These are phyloP conservation scores for Caracal caracal DNA, from an alignment of 2,113 vertebrate genomes.

Conservation along the genomic window DNA sequence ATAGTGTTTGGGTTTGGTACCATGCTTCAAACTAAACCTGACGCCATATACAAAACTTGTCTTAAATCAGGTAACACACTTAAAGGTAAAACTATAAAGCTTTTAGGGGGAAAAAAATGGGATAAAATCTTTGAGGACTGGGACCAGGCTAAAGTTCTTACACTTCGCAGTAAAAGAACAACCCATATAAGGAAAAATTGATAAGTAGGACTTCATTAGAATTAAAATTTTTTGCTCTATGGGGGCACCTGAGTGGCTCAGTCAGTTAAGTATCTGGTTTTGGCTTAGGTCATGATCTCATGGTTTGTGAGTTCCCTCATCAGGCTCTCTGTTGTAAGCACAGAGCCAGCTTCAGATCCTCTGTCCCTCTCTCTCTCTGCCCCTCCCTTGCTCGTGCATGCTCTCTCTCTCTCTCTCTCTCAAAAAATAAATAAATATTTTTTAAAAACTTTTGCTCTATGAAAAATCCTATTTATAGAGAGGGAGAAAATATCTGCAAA, in stretches of 20 bases:
- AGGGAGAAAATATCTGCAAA: neutral
- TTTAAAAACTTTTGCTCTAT: neutral
- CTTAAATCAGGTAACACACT: neutral
- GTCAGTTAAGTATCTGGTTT: too few species aligned
- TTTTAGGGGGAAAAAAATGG: neutral
- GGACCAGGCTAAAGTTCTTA: neutral
- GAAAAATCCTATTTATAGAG: neutral
- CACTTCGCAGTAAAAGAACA: neutral
- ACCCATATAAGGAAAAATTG: neutral
- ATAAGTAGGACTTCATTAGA: neutral
- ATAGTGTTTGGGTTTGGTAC: neutral
- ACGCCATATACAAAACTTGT: neutral
- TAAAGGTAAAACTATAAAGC: neutral
- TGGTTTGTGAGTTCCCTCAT: too few species aligned
- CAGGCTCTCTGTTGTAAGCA: too few species aligned
- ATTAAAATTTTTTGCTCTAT: neutral
- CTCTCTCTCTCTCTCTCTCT: too few species aligned
- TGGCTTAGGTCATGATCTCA: too few species aligned
- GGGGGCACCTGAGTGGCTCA: neutral
- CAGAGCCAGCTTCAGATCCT: too few species aligned
- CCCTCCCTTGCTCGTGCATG: too few species aligned
- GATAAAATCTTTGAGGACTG: neutral
- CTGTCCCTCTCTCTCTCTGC: too few species aligned
- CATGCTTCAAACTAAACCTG: neutral
- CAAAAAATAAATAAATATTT: neutral